These are phyloP conservation scores for Drosophila littoralis DNA, from an alignment of 1,140 invertebrate species.

Conservation along the genomic window DNA sequence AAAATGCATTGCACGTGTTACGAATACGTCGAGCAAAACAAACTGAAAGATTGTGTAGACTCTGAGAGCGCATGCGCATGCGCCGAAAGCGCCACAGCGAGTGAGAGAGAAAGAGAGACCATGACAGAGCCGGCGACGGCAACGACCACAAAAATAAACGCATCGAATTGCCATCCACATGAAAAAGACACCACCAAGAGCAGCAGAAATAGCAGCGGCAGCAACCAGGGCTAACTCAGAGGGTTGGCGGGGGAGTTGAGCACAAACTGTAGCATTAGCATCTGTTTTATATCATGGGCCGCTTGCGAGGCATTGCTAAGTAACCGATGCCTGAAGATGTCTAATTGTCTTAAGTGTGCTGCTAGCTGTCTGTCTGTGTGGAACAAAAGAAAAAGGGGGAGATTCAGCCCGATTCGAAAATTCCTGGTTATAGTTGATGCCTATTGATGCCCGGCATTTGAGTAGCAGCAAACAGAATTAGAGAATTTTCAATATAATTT, in stretches of 20 bases:
- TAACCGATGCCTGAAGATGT: conserved; percentile 55
- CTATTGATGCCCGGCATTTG: conserved; percentile 14
- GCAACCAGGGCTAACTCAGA: not conserved
- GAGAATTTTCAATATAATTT: conserved; percentile 57
- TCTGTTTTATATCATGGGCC: conserved; percentile 72
- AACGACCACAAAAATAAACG: conserved; percentile 63
- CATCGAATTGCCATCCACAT: conserved; percentile 53
- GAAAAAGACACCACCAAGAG: conserved; percentile 22
- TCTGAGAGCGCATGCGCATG: conserved; percentile 68
- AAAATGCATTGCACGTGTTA: conserved; percentile 50
- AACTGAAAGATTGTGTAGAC: conserved; percentile 63
- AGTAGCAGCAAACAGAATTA: conserved; percentile 36
- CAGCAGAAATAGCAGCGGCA: conserved; percentile 1
- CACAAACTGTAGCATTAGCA: conserved; percentile 38
- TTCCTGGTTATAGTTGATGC: conserved; percentile 13
- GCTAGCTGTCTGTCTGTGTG: conserved; percentile 53
- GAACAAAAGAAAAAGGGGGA: not conserved
- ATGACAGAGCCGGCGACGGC: conserved; percentile 39
- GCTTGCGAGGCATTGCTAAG: conserved; percentile 41
- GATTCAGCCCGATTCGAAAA: conserved; percentile 35
- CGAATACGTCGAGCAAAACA: conserved; percentile 74
- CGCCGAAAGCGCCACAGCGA: conserved; percentile 1
- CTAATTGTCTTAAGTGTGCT: conserved; percentile 70
- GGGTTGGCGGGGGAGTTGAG: conserved; percentile 1
- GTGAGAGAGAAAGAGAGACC: conserved; percentile 14